Percentiles rank a stretch among this genome's conserved stretches.
Evolutionary conservation across 2,797 vertebrate genomes (phyloP).

Genomic region (Urosaurus nigricauda): DNA sequence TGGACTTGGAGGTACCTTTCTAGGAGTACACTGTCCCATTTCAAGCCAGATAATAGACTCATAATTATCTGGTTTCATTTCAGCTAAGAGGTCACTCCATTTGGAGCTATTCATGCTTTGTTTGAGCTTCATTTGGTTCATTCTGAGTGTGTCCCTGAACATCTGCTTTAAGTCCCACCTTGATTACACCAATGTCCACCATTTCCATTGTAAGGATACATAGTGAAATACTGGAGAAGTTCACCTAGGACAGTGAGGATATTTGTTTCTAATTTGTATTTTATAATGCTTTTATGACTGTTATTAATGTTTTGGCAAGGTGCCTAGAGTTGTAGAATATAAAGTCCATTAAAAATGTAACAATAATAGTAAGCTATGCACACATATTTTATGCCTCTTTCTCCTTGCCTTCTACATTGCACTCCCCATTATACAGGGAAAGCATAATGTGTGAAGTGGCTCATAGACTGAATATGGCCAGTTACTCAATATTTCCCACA

Average conservation of each 20-base stretch:
- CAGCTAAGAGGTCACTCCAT: too few relatives aligned
- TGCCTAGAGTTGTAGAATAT: neutral
- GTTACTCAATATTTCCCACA: neutral
- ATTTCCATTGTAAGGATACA: neutral
- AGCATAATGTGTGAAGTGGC: neutral
- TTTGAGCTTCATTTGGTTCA: neutral
- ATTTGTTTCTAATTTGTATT: conserved; percentile 18
- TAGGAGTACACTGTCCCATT: too few relatives aligned
- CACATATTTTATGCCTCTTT: neutral
- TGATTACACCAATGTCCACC: neutral
- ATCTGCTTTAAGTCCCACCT: neutral
- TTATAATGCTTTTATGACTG: conserved; percentile 1
- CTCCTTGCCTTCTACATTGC: neutral
- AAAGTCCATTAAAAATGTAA: conserved; percentile 6
- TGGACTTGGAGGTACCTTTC: neutral
- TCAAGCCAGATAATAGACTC: too few relatives aligned
- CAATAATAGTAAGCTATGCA: neutral
- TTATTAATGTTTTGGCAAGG: conserved; percentile 11
- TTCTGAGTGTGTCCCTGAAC: neutral
- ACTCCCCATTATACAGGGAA: neutral
- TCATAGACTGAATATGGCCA: neutral
- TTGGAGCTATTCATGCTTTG: neutral
- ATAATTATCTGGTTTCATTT: neutral
- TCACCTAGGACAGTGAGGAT: neutral
- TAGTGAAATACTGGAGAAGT: conserved; percentile 3